Percentiles rank a stretch among this genome's conserved stretches.
These are phyloP conservation scores for Ornithoptera alexandrae DNA, from an alignment of 2,888 invertebrate species.

Conservation along the genomic window DNA sequence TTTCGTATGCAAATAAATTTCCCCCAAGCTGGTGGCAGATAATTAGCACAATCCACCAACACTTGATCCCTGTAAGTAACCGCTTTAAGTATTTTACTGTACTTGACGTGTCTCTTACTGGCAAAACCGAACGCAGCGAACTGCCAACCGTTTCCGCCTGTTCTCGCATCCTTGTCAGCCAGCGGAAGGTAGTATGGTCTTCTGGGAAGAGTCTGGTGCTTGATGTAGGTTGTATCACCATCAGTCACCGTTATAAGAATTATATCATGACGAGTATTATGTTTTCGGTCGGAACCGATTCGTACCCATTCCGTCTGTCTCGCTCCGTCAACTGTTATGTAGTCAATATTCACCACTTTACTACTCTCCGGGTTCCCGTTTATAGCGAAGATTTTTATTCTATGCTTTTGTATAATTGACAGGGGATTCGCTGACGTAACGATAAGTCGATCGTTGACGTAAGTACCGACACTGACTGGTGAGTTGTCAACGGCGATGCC, in stretches of 20 bases:
- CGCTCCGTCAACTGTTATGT: conserved; percentile 18
- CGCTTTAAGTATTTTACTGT: conserved; percentile 28
- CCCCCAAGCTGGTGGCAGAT: conserved; percentile 35
- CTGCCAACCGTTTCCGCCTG: conserved; percentile 18
- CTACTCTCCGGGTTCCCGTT: conserved; percentile 8
- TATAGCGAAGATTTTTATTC: conserved; percentile 23
- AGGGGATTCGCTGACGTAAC: conserved; percentile 32
- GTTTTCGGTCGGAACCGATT: conserved; percentile 28
- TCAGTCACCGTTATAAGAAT: conserved; percentile 23
- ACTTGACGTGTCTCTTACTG: conserved; percentile 22
- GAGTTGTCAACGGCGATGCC: conserved; percentile 28
- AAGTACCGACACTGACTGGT: conserved; percentile 23
- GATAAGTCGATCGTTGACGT: conserved; percentile 20
- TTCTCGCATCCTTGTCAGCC: neutral
- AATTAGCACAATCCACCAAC: conserved; percentile 31
- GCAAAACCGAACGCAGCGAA: conserved; percentile 33
- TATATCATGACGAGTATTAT: conserved; percentile 31
- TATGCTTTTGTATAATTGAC: conserved; percentile 10
- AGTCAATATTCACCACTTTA: conserved; percentile 2
- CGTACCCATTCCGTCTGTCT: conserved; percentile 29
- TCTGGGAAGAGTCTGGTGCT: conserved; percentile 10
- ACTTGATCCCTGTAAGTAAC: conserved; percentile 15
- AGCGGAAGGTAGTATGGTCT: conserved; percentile 13
- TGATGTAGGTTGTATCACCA: conserved; percentile 7
- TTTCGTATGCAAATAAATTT: conserved; percentile 32